Conservation (phyloP, 2,113 vertebrate species). For the Empidonax alnorum region DNA sequence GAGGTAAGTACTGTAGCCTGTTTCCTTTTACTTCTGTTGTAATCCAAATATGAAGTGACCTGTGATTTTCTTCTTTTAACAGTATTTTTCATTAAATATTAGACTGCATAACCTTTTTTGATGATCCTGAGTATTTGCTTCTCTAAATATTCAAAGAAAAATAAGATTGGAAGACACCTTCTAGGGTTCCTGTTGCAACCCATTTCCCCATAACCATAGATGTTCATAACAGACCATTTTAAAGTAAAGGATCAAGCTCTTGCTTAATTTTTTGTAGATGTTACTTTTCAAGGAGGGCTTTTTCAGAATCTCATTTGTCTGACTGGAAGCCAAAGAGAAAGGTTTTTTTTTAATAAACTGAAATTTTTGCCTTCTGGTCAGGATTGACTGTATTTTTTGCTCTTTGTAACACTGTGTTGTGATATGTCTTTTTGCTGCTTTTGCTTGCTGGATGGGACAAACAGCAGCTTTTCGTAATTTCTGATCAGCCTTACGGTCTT, state of each 20-base stretch:
- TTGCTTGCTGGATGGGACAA: background rate
- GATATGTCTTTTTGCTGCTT: background rate
- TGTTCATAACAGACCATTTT: background rate
- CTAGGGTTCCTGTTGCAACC: background rate
- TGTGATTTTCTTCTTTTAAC: background rate
- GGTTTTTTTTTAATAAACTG: background rate
- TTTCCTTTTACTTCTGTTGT: background rate
- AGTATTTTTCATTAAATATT: background rate
- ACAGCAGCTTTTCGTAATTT: background rate
- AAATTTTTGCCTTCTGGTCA: background rate
- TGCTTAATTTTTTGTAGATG: background rate
- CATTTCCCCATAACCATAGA: background rate
- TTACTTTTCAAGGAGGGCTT: background rate
- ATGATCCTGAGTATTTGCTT: background rate
- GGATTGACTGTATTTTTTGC: background rate
- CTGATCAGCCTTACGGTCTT: background rate
- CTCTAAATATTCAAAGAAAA: background rate
- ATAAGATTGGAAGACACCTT: background rate
- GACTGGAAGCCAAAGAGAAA: background rate
- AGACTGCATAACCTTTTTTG: background rate
- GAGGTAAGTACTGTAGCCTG: conserved; percentile 80
- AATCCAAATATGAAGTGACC: background rate
- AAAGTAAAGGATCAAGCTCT: background rate
- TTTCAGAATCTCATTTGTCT: background rate
- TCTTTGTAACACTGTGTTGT: background rate